phyloP scores from a whole-genome alignment of 2,113 vertebrate genomes.

The Neopipo cinnamomea region DNA sequence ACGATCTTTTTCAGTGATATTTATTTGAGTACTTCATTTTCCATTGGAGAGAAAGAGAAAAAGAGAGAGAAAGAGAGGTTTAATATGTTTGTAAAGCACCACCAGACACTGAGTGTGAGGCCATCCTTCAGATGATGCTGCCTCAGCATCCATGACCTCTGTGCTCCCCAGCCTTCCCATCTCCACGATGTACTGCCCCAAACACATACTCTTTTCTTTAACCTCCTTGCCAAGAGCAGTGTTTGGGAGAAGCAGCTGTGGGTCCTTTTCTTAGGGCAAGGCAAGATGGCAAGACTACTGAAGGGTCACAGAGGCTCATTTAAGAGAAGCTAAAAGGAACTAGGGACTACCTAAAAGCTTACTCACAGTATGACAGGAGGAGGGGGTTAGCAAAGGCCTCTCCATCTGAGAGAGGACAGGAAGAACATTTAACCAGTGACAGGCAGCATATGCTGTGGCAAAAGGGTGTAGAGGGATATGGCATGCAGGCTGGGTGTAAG shows the following conservation, averaged over 20 bases:
- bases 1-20: background rate
- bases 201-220: background rate
- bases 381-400: background rate
- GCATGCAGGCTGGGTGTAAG: background rate
- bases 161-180: background rate
- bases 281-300: background rate
- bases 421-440: background rate
- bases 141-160: background rate
- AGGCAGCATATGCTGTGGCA: background rate
- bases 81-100: background rate
- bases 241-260: background rate
- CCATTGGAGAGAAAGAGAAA: background rate
- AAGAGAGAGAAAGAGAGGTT: background rate
- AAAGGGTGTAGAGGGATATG: background rate
- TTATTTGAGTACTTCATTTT: background rate
- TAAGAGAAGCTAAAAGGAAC: background rate
- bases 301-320: background rate
- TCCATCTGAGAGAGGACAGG: background rate
- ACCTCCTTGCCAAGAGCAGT: background rate
- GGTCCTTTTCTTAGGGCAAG: background rate
- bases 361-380: background rate
- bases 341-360: background rate
- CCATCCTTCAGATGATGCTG: accelerated
- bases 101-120: background rate
- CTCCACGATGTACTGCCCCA: background rate